Evolutionary conservation across 2,797 vertebrate species (phyloP).

Genomic region (Toxotes lorentzi): DNA sequence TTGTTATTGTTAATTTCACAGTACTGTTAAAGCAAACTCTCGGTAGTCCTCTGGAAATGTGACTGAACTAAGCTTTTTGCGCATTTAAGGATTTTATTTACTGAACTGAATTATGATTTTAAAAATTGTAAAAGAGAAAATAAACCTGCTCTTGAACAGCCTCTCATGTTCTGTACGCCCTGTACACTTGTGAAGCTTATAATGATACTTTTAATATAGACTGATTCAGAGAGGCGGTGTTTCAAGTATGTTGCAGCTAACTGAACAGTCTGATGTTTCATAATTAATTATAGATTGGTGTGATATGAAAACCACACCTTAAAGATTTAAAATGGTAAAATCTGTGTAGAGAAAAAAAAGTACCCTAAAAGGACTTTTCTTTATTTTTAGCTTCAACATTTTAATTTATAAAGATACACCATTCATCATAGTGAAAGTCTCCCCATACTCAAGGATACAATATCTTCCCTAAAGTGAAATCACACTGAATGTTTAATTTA

Average conservation of each 20-base stretch:
- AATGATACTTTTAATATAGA: constrained; percentile 4
- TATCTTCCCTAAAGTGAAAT: constrained; percentile 24
- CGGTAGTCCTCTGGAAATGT: background rate
- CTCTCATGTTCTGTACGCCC: background rate
- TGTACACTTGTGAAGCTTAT: constrained; percentile 20
- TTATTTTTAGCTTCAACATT: constrained; percentile 27
- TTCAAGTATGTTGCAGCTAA: constrained; percentile 48
- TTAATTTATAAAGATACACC: constrained; percentile 55
- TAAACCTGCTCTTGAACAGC: background rate
- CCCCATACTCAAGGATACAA: constrained; percentile 38
- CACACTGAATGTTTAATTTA: constrained; percentile 50
- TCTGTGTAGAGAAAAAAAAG: constrained; percentile 1
- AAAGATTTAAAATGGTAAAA: background rate
- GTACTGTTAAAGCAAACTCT: too few relatives aligned
- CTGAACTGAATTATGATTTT: background rate
- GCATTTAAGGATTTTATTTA: background rate
- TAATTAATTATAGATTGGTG: constrained; percentile 7
- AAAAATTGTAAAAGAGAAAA: background rate
- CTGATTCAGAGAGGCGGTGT: constrained; percentile 27
- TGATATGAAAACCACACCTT: background rate
- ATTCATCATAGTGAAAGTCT: constrained; percentile 41
- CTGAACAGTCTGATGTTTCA: constrained; percentile 8
- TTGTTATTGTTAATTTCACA: background rate
- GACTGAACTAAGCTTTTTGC: background rate
- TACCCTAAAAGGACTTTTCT: background rate